phyloP scores from a whole-genome alignment of 1,140 invertebrate species.

The Zophobas atratus region DNA sequence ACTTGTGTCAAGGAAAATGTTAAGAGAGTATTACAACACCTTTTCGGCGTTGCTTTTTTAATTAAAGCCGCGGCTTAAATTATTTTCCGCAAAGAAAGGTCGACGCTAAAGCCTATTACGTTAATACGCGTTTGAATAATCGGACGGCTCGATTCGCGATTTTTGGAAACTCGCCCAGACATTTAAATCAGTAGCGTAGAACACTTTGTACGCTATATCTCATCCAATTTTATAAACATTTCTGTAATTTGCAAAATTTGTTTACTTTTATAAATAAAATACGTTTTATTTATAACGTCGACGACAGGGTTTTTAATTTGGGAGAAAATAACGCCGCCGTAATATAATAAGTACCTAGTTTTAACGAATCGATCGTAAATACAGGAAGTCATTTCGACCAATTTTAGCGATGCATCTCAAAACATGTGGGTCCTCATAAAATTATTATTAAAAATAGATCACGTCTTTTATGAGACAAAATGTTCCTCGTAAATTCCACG shows the following conservation, averaged over 20 bases:
- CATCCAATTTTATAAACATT: constrained; percentile 42
- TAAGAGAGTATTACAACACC: constrained; percentile 15
- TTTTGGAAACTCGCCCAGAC: constrained; percentile 35
- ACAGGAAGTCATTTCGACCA: constrained; percentile 23
- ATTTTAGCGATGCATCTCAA: constrained; percentile 24
- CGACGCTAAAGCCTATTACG: constrained; percentile 2
- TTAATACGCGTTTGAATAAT: constrained; percentile 19
- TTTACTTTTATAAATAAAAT: constrained; percentile 7
- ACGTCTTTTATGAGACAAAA: constrained; percentile 39
- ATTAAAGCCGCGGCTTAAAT: constrained; percentile 5
- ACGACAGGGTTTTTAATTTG: not conserved
- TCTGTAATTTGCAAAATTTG: constrained; percentile 13
- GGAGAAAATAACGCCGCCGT: not conserved
- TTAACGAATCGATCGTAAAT: not conserved
- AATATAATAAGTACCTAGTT: not conserved
- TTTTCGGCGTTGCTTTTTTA: constrained; percentile 11
- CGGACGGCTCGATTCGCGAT: constrained; percentile 12
- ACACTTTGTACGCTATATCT: constrained; percentile 40
- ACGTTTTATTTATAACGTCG: not conserved
- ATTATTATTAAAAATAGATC: constrained; percentile 43
- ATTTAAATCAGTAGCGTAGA: constrained; percentile 44
- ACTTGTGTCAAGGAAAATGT: constrained; percentile 35
- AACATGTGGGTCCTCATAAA: constrained; percentile 33
- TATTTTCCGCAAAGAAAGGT: constrained; percentile 36
- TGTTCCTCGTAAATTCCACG: constrained; percentile 37